Conservation (phyloP, 2,888 invertebrate species). For the Dendrolimus houi region DNA sequence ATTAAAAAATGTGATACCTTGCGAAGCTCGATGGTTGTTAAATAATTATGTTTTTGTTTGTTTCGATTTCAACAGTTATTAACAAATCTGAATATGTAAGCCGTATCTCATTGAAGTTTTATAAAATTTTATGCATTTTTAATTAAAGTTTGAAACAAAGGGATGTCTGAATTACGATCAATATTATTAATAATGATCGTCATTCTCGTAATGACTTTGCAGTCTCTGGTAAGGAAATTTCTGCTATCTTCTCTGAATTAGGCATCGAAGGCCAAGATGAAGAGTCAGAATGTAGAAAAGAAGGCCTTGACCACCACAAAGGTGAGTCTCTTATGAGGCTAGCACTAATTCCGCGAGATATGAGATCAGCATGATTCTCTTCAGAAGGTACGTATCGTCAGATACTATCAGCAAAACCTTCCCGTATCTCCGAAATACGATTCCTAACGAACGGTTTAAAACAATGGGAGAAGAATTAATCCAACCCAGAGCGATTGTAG, state of each 20-base stretch:
- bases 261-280: too few relatives aligned
- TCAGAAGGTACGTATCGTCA: constrained; percentile 19
- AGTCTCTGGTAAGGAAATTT: constrained; percentile 8
- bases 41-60: too few relatives aligned
- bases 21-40: too few relatives aligned
- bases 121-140: constrained; percentile 3
- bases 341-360: constrained; percentile 15
- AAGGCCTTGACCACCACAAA: constrained; percentile 19
- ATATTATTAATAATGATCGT: constrained; percentile 6
- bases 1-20: too few relatives aligned
- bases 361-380: constrained; percentile 19
- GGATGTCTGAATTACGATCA: constrained; percentile 5
- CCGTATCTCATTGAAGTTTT: constrained; percentile 9
- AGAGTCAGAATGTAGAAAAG: constrained; percentile 4
- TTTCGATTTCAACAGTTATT: constrained; percentile 4
- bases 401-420: constrained; percentile 9
- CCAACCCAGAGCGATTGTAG: constrained; percentile 15
- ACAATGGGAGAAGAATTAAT: constrained; percentile 4
- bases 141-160: not conserved
- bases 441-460: constrained; percentile 11
- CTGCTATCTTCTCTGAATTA: not conserved
- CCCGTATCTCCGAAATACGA: constrained; percentile 14
- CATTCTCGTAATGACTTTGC: not conserved
- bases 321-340: constrained; percentile 1
- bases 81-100: constrained; percentile 14